Evolutionary conservation across 2,888 invertebrate genomes (phyloP).

Genomic region (Baronia brevicornis): DNA sequence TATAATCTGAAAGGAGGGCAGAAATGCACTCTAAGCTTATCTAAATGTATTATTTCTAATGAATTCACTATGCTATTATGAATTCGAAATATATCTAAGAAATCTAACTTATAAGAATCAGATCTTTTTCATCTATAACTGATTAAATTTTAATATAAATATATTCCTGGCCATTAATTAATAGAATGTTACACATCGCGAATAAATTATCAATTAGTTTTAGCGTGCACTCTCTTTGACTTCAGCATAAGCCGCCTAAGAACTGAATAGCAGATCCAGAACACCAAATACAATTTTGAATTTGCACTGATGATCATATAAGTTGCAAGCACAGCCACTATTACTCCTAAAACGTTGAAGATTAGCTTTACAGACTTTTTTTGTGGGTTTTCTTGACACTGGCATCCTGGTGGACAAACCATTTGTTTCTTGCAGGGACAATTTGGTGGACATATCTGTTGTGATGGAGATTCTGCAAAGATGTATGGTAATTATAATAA

Average conservation of each 20-base stretch:
- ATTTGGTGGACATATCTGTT: conserved; percentile 25
- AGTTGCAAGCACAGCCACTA: conserved; percentile 50
- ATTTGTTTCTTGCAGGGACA: conserved; percentile 21
- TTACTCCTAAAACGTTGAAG: conserved; percentile 45
- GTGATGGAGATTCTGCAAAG: conserved; percentile 34
- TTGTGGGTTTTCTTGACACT: conserved; percentile 27
- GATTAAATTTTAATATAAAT: too few relatives aligned
- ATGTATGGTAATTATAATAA: conserved; percentile 5
- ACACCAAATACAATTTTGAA: conserved; percentile 54
- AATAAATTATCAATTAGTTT: conserved; percentile 31
- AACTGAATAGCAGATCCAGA: conserved; percentile 59
- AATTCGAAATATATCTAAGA: too few relatives aligned
- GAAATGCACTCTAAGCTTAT: too few relatives aligned
- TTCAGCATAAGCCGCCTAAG: conserved; percentile 46
- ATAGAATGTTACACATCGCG: too few relatives aligned
- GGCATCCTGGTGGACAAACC: conserved; percentile 36
- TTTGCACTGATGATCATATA: conserved; percentile 54
- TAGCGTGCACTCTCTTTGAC: conserved; percentile 30
- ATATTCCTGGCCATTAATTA: too few relatives aligned
- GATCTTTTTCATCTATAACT: too few relatives aligned
- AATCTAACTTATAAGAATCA: too few relatives aligned
- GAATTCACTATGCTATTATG: too few relatives aligned
- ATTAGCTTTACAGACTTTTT: conserved; percentile 26
- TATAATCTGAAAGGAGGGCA: too few relatives aligned
- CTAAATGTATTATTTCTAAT: too few relatives aligned